Conservation (phyloP, 2,113 vertebrate genomes). For the Malurus cyaneus region DNA sequence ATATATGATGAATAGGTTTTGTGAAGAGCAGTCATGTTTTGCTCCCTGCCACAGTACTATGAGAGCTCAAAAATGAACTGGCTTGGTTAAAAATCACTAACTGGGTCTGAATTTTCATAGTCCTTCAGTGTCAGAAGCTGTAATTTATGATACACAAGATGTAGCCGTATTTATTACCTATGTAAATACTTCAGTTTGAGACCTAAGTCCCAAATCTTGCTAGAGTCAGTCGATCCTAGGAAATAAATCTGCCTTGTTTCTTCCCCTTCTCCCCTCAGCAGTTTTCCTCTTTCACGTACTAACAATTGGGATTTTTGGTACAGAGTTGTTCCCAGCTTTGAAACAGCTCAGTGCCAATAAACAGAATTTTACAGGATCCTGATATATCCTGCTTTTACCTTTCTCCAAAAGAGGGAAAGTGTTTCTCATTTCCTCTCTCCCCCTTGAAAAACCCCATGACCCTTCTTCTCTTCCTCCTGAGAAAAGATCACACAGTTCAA, state of each 20-base stretch:
- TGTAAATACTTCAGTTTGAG: background rate
- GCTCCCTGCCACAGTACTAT: background rate
- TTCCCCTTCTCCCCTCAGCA: background rate
- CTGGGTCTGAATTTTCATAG: background rate
- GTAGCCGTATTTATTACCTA: background rate
- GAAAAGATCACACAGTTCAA: conserved; percentile 40
- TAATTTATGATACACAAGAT: background rate
- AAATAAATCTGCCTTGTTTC: background rate
- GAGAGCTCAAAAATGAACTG: background rate
- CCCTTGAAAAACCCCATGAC: background rate
- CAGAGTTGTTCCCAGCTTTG: conserved; percentile 7
- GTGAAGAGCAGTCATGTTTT: background rate
- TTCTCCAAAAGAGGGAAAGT: conserved; percentile 56
- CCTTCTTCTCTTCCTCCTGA: conserved; percentile 45
- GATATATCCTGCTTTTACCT: conserved; percentile 65
- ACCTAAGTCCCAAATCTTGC: background rate
- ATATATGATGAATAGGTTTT: background rate
- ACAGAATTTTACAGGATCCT: conserved; percentile 33
- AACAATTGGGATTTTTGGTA: background rate
- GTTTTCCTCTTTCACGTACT: background rate
- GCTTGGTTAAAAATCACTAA: background rate
- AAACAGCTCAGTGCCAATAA: background rate
- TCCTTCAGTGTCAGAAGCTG: background rate
- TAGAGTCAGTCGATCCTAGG: background rate
- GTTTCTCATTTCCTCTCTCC: conserved; percentile 58